Evolutionary conservation across 2,797 vertebrate species (phyloP), one percentile per base, ranked within the genome.

Genomic region (Enteromius unitaeniatus): DNA sequence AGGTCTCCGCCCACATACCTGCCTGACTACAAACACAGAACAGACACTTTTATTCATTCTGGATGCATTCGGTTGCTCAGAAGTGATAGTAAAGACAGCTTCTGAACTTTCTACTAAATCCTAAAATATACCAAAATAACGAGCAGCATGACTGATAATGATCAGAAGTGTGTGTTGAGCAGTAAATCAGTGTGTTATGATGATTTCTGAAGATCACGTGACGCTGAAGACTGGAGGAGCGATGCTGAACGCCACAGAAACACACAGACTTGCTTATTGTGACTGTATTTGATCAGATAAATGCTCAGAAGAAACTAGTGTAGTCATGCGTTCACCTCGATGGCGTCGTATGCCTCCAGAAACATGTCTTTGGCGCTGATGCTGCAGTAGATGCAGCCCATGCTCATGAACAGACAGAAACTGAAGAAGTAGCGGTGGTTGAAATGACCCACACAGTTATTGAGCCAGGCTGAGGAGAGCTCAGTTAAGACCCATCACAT

Each of bases 391-490:
- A 98, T 82, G 91, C 98, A 99, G 89, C 97, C 97, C 93, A 99
- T 91, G 9, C 96, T 99, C 97, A 99, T 99, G 93, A 96, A 99
- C 6, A 99, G 85, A 93, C 98, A 99, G 93, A 99, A 99, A 87
- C 95, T 98, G 94, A 97, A 97, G 95, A 99, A 99, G 93, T 99
- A 98, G 77, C 98, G 98, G 83, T 99, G 98, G 93, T 99, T 99
- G 92, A 96, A 97, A 81, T 99, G 97, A 1, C 98, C 98, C 55
- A 99, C 98, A 0, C 98, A 99, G 93, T 99, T 99, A 92, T 99
- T 99, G 42, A 99, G 85, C 98, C 98, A 99, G 83, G 98, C 98
- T 99, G 13, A 47, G 65, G 78, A 21, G 40, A 6, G 1, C n/a
- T 6, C 3, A 1, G 92, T 96, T 96, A 95, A 98, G 92, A 90